Conservation (phyloP, 1,140 invertebrate species). For the Brachionus plicatilis region DNA sequence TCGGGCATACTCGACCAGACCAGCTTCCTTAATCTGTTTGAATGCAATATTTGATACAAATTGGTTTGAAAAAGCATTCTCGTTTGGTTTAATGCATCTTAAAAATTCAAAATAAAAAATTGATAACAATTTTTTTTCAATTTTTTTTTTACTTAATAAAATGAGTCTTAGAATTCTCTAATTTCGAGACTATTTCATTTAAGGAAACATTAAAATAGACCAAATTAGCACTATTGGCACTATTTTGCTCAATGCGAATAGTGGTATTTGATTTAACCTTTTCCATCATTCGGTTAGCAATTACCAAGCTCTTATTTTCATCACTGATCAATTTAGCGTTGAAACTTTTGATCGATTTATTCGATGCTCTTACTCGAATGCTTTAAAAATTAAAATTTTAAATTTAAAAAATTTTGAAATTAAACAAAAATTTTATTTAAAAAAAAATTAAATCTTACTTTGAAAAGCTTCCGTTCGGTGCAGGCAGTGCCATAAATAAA, state of each 20-base stretch:
- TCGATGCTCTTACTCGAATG: background rate
- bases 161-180: constrained; percentile 9
- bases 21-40: constrained; percentile 90
- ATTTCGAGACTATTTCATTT: constrained; percentile 8
- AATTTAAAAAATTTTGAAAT: background rate
- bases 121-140: too few species aligned
- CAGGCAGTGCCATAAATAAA: background rate
- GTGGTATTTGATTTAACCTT: background rate
- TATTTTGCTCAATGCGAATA: background rate
- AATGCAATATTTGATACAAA: constrained; percentile 57
- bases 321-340: background rate
- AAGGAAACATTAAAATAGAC: constrained; percentile 23
- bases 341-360: background rate
- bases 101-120: background rate
- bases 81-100: constrained; percentile 38
- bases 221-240: background rate
- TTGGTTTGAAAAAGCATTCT: constrained; percentile 19
- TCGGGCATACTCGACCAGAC: constrained; percentile 99
- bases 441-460: background rate
- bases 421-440: background rate
- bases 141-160: background rate
- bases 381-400: background rate
- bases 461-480: constrained; percentile 26
- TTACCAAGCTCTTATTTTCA: constrained; percentile 7
- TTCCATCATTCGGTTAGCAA: constrained; percentile 29